These are phyloP conservation scores for Unio delphinus DNA, from an alignment of 2,888 invertebrate genomes.

Conservation along the genomic window DNA sequence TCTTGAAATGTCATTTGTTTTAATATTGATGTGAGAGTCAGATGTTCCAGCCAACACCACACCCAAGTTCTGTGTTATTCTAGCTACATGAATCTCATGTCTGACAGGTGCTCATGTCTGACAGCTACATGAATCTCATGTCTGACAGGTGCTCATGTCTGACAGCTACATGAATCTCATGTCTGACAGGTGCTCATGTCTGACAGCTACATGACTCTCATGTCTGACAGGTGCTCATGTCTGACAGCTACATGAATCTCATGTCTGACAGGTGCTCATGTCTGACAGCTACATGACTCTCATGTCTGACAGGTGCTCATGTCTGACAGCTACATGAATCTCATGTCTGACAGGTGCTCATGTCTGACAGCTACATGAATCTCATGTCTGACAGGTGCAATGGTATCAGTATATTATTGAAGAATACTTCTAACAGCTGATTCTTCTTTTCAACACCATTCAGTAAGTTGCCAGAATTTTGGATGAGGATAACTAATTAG, in stretches of 20 bases:
- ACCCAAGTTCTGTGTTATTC: neutral
- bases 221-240: neutral
- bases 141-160: slow-evolving; percentile 1
- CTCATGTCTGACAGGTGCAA: neutral
- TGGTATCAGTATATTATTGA: neutral
- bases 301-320: neutral
- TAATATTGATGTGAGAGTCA: too few relatives aligned
- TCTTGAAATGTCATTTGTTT: too few relatives aligned
- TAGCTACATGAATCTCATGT: neutral
- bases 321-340: too few relatives aligned
- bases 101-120: too few relatives aligned
- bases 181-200: neutral
- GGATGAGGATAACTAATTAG: too few relatives aligned
- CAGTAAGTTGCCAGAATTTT: too few relatives aligned
- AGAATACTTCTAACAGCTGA: neutral
- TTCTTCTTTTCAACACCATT: neutral
- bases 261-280: neutral
- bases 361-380: neutral
- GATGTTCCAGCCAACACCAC: too few relatives aligned
- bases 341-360: neutral
- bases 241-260: too few relatives aligned
- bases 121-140: too few relatives aligned
- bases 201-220: too few relatives aligned
- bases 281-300: too few relatives aligned
- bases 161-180: too few relatives aligned